Base-by-base conservation (phyloP, 2,888 invertebrate genomes). In the Amblyjoppa proteus region DNA sequence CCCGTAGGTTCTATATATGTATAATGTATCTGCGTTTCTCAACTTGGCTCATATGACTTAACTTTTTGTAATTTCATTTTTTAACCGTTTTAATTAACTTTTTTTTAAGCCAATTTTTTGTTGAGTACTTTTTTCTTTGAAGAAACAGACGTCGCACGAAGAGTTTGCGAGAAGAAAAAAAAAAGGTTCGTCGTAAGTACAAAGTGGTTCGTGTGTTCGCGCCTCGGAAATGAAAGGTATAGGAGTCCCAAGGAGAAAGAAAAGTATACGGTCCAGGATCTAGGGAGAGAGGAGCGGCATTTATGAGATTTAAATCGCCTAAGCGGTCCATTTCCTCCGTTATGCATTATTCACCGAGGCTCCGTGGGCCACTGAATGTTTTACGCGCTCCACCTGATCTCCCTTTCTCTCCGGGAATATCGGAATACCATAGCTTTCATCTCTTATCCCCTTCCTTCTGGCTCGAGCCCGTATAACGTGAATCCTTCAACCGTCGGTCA, bases 281-380 rank as follows among this genome's bases (percentile, higher is more conserved):
- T 64, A 66, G 58, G 51, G 82, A 66, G 51, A 38, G 64, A 66
- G 75, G 81, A 79, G 76, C 45, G 45, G 91, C 92, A 93, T 93
- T 93, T 93, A 92, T 93, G 93, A 93, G 93, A 93, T 93, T 93
- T 93, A 93, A 93, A 93, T 93, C 93, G 92, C 89, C 91, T 91
- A 92, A 93, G 92, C 93, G 93, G 93, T 93, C 93, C 92, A 92
- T 93, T 93, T 92, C 91, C 91, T 89, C 82, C 88, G 89, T 88
- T 90, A 93, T 93, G 92, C 92, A 93, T 93, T 93, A 93, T 93
- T 93, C 93, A 93, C 91, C 85, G 73, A 83, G 88, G 88, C 87
- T 90, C 87, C 87, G 85, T 88, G 89, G 88, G 90, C 88, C 89
- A 45, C 90, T 91, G 91, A 92, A 92, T 92, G 92, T 92, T 92